Percentiles rank a stretch among this genome's conserved stretches.
phyloP scores from a whole-genome alignment of 1,140 invertebrate species.

The Drosophila arawakana region DNA sequence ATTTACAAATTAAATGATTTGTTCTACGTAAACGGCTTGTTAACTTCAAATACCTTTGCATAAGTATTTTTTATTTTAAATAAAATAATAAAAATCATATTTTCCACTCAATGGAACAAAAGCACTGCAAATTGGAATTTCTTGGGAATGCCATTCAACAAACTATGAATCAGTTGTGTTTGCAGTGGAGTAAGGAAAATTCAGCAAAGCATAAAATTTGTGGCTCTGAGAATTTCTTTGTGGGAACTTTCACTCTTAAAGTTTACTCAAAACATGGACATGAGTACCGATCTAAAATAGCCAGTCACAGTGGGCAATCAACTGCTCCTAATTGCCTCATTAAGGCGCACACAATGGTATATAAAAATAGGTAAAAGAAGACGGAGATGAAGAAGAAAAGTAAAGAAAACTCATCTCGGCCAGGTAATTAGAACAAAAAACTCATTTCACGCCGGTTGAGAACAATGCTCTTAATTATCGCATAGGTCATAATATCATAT shows the following conservation, averaged over 20 bases:
- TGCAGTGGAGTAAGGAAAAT: slow-evolving; percentile 19
- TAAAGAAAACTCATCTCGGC: slow-evolving; percentile 30
- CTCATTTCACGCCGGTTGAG: slow-evolving; percentile 43
- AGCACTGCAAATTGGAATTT: slow-evolving; percentile 8
- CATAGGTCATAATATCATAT: not conserved
- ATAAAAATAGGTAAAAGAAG: slow-evolving; percentile 6
- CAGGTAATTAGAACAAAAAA: slow-evolving; percentile 71
- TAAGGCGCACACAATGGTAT: slow-evolving; percentile 31
- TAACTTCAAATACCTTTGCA: not conserved
- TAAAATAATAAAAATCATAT: not conserved
- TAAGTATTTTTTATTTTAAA: not conserved
- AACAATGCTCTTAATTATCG: slow-evolving; percentile 21
- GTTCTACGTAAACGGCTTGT: no score
- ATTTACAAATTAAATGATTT: no score
- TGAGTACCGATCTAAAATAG: not conserved
- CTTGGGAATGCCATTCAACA: not conserved
- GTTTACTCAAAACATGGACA: not conserved
- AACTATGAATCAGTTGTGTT: slow-evolving; percentile 9
- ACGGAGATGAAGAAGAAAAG: not conserved
- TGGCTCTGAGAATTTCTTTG: slow-evolving; percentile 1
- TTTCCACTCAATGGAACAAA: not conserved
- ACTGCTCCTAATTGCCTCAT: slow-evolving; percentile 63
- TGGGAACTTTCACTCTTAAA: slow-evolving; percentile 33
- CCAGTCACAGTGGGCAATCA: slow-evolving; percentile 47
- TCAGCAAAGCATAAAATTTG: slow-evolving; percentile 20